phyloP scores from a whole-genome alignment of 2,113 vertebrate species.

The Lepidothrix coronata region DNA sequence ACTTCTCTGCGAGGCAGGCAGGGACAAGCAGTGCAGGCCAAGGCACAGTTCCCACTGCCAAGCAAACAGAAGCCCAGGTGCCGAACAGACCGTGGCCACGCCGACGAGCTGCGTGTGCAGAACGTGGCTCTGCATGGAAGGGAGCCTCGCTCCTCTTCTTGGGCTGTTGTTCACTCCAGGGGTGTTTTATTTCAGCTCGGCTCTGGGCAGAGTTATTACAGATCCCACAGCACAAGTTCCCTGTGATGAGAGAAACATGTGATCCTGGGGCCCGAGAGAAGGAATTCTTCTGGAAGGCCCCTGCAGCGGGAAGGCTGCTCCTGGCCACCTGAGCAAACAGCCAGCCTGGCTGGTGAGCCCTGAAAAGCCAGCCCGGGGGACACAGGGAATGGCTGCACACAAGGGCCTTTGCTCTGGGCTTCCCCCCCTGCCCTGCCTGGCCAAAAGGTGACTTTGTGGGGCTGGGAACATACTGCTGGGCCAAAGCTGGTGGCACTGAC shows the following conservation, averaged over 20 bases:
- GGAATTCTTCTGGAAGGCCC: constrained; percentile 5
- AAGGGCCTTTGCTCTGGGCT: neutral
- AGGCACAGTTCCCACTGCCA: constrained; percentile 58
- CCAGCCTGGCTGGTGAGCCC: neutral
- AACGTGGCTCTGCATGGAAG: constrained; percentile 59
- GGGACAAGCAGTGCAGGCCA: constrained; percentile 61
- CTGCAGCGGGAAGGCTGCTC: neutral
- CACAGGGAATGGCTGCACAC: neutral
- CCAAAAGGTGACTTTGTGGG: neutral
- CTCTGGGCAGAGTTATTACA: constrained; percentile 9
- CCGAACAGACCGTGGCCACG: constrained; percentile 37
- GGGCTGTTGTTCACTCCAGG: constrained; percentile 34
- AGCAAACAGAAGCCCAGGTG: constrained; percentile 80
- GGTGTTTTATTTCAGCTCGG: constrained; percentile 22
- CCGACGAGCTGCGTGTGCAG: constrained; percentile 51
- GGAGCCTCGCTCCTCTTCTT: constrained; percentile 15
- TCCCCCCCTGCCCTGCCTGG: neutral
- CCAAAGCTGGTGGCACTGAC: neutral
- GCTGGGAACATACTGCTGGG: neutral
- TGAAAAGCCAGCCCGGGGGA: neutral
- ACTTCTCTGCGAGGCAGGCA: constrained; percentile 60
- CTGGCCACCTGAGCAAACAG: constrained; percentile 54
- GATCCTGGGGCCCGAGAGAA: constrained; percentile 8
- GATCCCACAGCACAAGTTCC: constrained; percentile 13
- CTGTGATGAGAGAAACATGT: neutral